phyloP scores from a whole-genome alignment of 30 jellyfish, hydroid and myxozoan species.

The Aurelia aurita complex sp. Pacific region DNA sequence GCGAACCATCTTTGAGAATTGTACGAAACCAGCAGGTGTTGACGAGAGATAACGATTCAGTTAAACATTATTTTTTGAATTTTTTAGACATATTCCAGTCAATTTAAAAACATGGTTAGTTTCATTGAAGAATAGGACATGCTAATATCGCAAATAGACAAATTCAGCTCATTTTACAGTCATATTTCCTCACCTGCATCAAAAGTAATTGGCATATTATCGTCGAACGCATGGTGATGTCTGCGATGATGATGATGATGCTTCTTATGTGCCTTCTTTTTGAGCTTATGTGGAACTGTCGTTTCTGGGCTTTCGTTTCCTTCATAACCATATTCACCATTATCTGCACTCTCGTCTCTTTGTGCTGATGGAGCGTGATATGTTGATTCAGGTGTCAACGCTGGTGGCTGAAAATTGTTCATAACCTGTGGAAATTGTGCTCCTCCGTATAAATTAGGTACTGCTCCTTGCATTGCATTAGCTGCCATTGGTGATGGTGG shows the following conservation, averaged over 20 bases:
- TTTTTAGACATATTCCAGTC: too few relatives aligned
- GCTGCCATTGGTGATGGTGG: constrained; percentile 66
- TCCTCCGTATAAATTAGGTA: constrained; percentile 51
- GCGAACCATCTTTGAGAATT: too few relatives aligned
- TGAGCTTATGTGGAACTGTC: constrained; percentile 53
- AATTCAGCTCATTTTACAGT: neutral
- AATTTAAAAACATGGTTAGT: too few relatives aligned
- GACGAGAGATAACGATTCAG: too few relatives aligned
- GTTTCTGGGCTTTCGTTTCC: constrained; percentile 59
- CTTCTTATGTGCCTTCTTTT: constrained; percentile 53
- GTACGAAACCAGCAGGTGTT: too few relatives aligned
- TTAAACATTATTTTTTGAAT: too few relatives aligned
- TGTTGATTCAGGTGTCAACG: constrained; percentile 31
- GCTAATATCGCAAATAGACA: too few relatives aligned
- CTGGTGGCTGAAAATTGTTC: constrained; percentile 24
- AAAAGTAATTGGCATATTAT: too few relatives aligned
- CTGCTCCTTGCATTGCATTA: constrained; percentile 31
- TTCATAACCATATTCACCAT: constrained; percentile 45
- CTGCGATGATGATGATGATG: constrained; percentile 66
- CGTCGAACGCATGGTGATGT: constrained; percentile 13
- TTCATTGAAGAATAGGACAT: too few relatives aligned
- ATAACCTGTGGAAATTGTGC: constrained; percentile 16
- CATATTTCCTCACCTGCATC: neutral
- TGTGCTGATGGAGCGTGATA: constrained; percentile 46
- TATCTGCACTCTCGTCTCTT: constrained; percentile 45